Evolutionary conservation across 1,140 invertebrate species (phyloP).

Genomic region (Brachionus rubens): DNA sequence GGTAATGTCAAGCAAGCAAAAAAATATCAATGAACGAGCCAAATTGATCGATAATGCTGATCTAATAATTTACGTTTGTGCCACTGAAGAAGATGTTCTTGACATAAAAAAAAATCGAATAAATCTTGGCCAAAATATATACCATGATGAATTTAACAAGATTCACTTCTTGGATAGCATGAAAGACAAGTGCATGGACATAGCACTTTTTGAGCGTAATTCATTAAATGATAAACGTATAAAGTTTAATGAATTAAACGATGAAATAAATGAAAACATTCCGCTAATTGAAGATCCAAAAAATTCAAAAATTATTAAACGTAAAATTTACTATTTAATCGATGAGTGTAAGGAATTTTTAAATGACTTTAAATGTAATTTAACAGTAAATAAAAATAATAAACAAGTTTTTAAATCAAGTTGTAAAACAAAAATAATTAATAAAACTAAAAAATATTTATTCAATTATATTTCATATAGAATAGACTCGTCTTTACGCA

Average conservation of each 20-base stretch:
- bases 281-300: neutral
- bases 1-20: neutral
- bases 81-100: neutral
- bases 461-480: neutral
- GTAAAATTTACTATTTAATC: neutral
- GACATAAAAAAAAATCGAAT: neutral
- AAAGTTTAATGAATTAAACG: no score
- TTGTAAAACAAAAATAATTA: neutral
- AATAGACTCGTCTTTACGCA: neutral
- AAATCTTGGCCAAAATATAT: constrained; percentile 16
- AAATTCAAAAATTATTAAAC: neutral
- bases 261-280: neutral
- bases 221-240: no score
- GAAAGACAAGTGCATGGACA: neutral
- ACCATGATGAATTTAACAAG: constrained; percentile 20
- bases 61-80: constrained; percentile 10
- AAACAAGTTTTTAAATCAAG: neutral
- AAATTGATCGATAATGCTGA: neutral
- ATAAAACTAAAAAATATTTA: neutral
- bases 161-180: neutral
- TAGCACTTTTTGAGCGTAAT: neutral
- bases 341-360: constrained; percentile 2
- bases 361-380: neutral
- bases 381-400: neutral
- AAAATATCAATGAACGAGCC: neutral